A percentile compares a stretch with the other conserved stretches of the same genome.
phyloP scores from a whole-genome alignment of 2,113 vertebrate genomes.

The Struthidea cinerea region DNA sequence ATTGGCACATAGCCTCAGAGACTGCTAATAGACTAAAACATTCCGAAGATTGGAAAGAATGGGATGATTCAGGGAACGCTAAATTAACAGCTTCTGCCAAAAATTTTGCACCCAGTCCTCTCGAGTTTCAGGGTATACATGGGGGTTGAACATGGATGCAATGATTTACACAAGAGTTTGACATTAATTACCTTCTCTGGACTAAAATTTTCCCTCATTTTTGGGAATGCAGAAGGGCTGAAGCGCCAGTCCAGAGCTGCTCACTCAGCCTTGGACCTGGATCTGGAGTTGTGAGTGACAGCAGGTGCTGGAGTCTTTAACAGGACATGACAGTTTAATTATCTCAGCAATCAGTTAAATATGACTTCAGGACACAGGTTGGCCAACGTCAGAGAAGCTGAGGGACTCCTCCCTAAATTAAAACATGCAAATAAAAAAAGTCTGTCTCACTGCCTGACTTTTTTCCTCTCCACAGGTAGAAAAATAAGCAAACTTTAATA shows the following conservation, averaged over 20 bases:
- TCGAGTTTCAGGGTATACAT: not conserved
- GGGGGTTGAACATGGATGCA: not conserved
- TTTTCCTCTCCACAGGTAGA: not conserved
- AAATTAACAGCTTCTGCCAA: not conserved
- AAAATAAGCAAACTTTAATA: not conserved
- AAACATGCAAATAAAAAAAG: not conserved
- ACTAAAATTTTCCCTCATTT: not conserved
- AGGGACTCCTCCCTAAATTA: not conserved
- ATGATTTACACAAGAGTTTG: not conserved
- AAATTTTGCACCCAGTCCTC: not conserved
- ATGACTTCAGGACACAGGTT: constrained; percentile 14
- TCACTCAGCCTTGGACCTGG: not conserved
- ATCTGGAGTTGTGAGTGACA: not conserved
- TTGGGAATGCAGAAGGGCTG: not conserved
- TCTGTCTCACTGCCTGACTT: not conserved
- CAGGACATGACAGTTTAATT: not conserved
- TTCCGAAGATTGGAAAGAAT: not conserved
- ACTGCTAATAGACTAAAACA: not conserved
- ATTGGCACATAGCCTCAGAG: not conserved
- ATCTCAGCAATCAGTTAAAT: not conserved
- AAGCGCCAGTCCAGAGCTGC: not conserved
- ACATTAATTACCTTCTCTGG: not conserved
- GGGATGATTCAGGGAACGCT: not conserved
- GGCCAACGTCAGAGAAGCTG: not conserved
- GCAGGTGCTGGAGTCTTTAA: not conserved